Conservation (phyloP, 2,888 invertebrate genomes). For the Euplagia quadripunctaria region DNA sequence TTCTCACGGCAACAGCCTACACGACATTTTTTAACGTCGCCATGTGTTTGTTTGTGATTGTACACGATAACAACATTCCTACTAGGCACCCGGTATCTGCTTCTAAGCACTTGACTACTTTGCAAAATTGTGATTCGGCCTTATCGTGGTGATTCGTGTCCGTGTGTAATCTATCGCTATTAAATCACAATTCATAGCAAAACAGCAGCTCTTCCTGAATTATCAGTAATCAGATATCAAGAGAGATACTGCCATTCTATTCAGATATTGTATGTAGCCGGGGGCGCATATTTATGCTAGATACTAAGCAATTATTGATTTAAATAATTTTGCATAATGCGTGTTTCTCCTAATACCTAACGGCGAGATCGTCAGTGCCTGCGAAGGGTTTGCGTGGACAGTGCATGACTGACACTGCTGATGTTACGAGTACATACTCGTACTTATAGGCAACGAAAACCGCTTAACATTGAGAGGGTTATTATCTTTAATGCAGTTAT, state of each 20-base stretch:
- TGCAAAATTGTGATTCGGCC: neutral
- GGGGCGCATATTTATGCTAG: neutral
- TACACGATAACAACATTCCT: conserved; percentile 2
- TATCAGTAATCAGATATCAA: neutral
- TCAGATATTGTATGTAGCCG: neutral
- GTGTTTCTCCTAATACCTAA: too few relatives aligned
- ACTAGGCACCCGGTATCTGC: neutral
- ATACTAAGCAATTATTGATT: neutral
- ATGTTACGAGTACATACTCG: too few relatives aligned
- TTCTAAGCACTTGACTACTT: too few relatives aligned
- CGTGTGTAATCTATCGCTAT: too few relatives aligned
- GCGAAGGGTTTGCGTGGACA: too few relatives aligned
- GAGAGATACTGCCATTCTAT: neutral
- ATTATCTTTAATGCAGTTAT: too few relatives aligned
- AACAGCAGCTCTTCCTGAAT: neutral
- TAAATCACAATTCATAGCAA: neutral
- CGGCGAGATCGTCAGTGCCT: too few relatives aligned
- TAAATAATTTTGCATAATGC: too few relatives aligned
- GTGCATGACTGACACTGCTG: too few relatives aligned
- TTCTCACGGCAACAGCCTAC: neutral
- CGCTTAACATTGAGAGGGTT: too few relatives aligned
- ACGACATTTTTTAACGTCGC: neutral
- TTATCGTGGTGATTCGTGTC: neutral
- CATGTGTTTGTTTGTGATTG: neutral
- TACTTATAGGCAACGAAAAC: too few relatives aligned